Evolutionary conservation across 2,888 invertebrate genomes (phyloP), one percentile per base, ranked within the genome.

Genomic region (Andrena hattorfiana): DNA sequence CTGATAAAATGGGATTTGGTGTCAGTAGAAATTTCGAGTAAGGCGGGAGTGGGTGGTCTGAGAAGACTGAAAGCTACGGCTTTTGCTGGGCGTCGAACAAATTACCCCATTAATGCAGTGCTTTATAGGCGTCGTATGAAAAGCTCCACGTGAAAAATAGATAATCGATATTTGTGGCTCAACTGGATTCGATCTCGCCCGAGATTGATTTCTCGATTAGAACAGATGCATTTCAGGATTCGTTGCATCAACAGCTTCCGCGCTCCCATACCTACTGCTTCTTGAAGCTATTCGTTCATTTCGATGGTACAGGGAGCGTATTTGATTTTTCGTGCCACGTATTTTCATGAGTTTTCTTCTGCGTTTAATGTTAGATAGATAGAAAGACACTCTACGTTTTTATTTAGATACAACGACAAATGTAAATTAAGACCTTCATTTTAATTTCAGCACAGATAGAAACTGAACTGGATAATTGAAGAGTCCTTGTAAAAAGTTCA

Each of bases 121-220:
- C 54, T 76, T 69, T 64, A 69, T 69, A 69, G 68, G 28, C 63
- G 49, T n/a, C 69, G 76, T 35, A 64, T 69, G 77, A 69, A 63
- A 75, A 69, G 77, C 77, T 79, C 48, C 42, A 5, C 68, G 77
- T 79, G 78, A 79, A 76, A 76, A 69, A 76, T 79, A 48, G 77
- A 20, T 54, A 76, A 75, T 76, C 78, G 78, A 76, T 79, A 35
- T 6, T 16, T 35, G 23, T 13, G 51, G 68, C 56, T 76, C 64
- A 79, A 56, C 60, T 23, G 66, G 30, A 62, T 62, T 13, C 42
- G 30, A 6, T 73, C 26, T 10, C 2, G n/a, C 8, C 26, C 32
- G 26, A 56, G 78, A 76, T 76, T 76, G 78, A 78, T 76, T 75
- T 63, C 54, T 56, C 67, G 60, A 62, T 77, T 67, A 75, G 59